Evolutionary conservation across 2,113 vertebrate species (phyloP), one percentile per base, ranked within the genome.

Genomic region (Leucoraja erinaceus): DNA sequence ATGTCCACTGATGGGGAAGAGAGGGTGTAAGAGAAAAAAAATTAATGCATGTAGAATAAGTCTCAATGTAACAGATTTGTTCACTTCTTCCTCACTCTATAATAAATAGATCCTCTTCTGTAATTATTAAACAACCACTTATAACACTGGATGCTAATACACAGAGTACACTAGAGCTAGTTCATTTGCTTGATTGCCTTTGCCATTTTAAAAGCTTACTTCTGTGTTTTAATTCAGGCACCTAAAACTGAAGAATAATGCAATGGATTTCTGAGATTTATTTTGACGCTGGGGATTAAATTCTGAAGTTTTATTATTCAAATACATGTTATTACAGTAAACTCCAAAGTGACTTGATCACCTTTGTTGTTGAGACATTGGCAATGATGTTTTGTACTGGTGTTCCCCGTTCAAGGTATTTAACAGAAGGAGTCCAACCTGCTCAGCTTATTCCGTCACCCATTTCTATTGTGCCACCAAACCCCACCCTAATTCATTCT

Each of bases 1-100:
- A 99, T 97, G 95, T 99, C 99, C 95, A 99, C 99, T 99, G 93
- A 3, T 38, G 90, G 9, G 94, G 90, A 95, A 94, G 38, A 31
- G 4, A n/a, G 38, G 31, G 72, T 4, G 93, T 83, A 93, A 54
- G 68, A 68, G 66, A 47, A 25, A 72, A 10, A 70, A 38, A 14
- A 47, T 78, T 59, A 2, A 66, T 83, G 18, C 11, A 86, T 2
- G n/a, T 63, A 88, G 59, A 88, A 31, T 31, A 88, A 88, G 28
- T 28, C 47, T 10, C 25, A 59, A 61, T 14, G 2, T 18, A 93
- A 70, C 66, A 4, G 16, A 3, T 47, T 20, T 9, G 16, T 31
- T 16, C 31, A 84, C 5, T 2, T n/a, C 63, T 9, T 22, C 25
- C 84, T 28, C 84, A 33, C 12, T 59, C 38, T 47, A 47, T 47